Conservation (phyloP, 2,113 vertebrate genomes). For the Anolis sagrei region DNA sequence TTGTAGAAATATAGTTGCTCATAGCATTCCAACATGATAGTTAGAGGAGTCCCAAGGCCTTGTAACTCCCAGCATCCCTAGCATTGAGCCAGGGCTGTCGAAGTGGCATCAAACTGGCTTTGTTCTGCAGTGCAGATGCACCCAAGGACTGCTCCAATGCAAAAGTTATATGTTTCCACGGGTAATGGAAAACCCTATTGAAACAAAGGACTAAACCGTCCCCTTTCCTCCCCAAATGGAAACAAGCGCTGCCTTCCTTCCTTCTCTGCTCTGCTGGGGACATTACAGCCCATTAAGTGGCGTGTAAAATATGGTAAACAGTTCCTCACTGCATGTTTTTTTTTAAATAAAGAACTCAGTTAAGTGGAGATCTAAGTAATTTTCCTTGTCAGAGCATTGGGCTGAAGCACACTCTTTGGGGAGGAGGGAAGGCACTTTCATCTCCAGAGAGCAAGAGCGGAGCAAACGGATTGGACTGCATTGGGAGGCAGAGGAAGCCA, state of each 20-base stretch:
- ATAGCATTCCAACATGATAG: too few relatives aligned
- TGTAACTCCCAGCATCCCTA: too few relatives aligned
- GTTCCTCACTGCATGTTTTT: constrained; percentile 2
- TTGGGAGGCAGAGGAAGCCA: background rate
- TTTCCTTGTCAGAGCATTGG: constrained; percentile 42
- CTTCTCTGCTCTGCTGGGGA: fast-evolving
- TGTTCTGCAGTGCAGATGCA: too few relatives aligned
- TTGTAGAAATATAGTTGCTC: too few relatives aligned
- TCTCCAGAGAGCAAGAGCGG: constrained; percentile 16
- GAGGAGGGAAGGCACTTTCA: constrained; percentile 34
- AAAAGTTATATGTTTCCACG: too few relatives aligned
- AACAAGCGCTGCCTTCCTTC: fast-evolving
- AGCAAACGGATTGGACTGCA: background rate
- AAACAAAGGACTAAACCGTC: too few relatives aligned
- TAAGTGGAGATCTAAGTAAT: constrained; percentile 29
- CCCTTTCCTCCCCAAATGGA: too few relatives aligned
- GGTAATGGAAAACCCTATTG: too few relatives aligned
- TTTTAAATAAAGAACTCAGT: background rate
- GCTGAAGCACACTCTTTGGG: constrained; percentile 18
- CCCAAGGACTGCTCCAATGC: too few relatives aligned
- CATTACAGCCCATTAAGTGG: fast-evolving
- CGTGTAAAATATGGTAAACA: background rate
- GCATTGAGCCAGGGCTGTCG: too few relatives aligned
- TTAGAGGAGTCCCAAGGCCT: too few relatives aligned
- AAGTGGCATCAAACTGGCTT: too few relatives aligned